Evolutionary conservation across 2,888 invertebrate genomes (phyloP).

Genomic region (Aromia moschata): DNA sequence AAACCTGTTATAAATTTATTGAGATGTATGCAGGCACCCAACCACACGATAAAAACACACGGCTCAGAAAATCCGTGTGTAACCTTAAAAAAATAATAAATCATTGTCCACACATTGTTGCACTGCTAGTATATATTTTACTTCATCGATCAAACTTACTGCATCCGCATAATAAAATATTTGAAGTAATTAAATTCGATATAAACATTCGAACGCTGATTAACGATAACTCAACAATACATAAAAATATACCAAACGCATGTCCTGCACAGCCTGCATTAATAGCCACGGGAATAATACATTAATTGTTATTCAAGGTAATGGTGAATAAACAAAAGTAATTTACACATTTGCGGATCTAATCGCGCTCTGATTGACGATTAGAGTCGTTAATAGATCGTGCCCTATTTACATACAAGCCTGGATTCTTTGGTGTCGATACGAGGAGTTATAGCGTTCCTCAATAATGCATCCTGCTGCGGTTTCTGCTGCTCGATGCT

Average conservation of each 20-base stretch:
- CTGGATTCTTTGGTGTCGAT: constrained; percentile 36
- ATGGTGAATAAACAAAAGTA: constrained; percentile 44
- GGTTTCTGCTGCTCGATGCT: no score
- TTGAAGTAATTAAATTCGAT: constrained; percentile 31
- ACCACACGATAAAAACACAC: not conserved
- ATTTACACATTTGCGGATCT: constrained; percentile 49
- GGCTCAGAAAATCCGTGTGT: not conserved
- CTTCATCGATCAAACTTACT: constrained; percentile 27
- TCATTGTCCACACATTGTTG: not conserved
- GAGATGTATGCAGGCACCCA: not conserved
- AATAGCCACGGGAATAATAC: constrained; percentile 24
- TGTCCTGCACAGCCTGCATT: constrained; percentile 22
- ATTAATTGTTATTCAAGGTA: constrained; percentile 50
- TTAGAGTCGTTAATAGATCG: constrained; percentile 34
- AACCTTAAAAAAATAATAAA: not conserved
- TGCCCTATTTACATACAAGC: constrained; percentile 38
- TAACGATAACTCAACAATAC: constrained; percentile 26
- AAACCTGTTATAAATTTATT: not conserved
- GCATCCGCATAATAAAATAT: constrained; percentile 36
- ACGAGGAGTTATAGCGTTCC: constrained; percentile 30
- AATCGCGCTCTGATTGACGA: constrained; percentile 45
- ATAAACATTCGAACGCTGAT: constrained; percentile 29
- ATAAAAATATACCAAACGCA: constrained; percentile 27
- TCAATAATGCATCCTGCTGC: constrained; percentile 29
- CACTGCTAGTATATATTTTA: not conserved